Evolutionary conservation across 2,888 invertebrate species (phyloP), one percentile per base, ranked within the genome.

Genomic region (Acanthacorydalis orientalis): DNA sequence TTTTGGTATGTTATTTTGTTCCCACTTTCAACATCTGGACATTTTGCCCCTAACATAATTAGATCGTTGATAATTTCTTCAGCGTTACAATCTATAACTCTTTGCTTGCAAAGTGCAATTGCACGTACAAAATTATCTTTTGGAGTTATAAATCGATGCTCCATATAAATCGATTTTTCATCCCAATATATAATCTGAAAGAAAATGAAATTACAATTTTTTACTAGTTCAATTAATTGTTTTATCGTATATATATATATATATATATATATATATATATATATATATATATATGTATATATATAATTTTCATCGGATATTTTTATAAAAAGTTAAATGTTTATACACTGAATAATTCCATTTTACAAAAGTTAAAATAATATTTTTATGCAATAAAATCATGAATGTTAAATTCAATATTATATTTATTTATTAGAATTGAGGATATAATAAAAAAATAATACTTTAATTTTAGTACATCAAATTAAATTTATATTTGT

Each of bases 161-260:
- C 87, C 70, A 90, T 76, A 60, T 83, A 91, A 47, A 91, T 72
- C 31, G 82, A 79, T 54, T 79, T 77, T 4, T 81, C 78, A 60
- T 91, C 89, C 90, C 90, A 91, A 60, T 83, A 87, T 47, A 86
- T 73, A 45, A 90, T 75, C 84, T 86, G 65, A 37, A 63, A 61
- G 23, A 39, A 51, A 49, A 38, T n/a, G n/a, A 44, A 12, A 14
- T 37, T n/a, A n/a, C 37, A 37, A 37, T 37, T 37, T 41, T 23
- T 12, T 16, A 41, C 10, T 37, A 12, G 7, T 37, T 37, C 7
- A 37, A 9, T 35, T 35, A 10, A 35, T 35, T 10, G 35, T 35
- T 11, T 11, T 35, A 35, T 35, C 10, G 2, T 35, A 1, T n/a
- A 35, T n/a, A 10, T 3, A 35, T 2, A 35, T 11, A 35, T 34